Evolutionary conservation across 2,797 vertebrate genomes (phyloP).

Genomic region (Enteromius radiatus): DNA sequence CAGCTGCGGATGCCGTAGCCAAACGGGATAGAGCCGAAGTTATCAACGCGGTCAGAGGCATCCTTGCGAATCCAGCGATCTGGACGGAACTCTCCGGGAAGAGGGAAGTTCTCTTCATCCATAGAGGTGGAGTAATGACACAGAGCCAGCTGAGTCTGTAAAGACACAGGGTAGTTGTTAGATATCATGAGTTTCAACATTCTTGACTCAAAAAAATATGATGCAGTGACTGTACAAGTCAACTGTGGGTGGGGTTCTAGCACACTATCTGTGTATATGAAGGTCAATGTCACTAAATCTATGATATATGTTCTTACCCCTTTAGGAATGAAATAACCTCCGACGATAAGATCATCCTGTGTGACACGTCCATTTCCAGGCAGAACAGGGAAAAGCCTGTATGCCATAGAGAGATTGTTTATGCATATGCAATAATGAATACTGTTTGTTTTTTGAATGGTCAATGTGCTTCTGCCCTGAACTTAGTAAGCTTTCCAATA

Average conservation of each 20-base stretch:
- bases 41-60: constrained; percentile 83
- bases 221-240: not conserved
- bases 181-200: no score
- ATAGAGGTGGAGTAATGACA: constrained; percentile 91
- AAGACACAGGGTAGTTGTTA: not conserved
- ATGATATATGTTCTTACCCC: constrained; percentile 79
- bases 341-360: constrained; percentile 88
- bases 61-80: constrained; percentile 90
- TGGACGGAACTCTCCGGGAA: constrained; percentile 81
- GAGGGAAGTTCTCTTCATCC: constrained; percentile 82
- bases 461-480: not conserved
- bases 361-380: constrained; percentile 91
- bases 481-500: constrained; percentile 28
- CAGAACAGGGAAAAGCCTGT: constrained; percentile 91
- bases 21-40: constrained; percentile 93
- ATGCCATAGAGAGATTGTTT: not conserved
- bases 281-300: not conserved
- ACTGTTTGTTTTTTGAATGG: not conserved
- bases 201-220: not conserved
- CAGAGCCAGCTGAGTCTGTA: constrained; percentile 90
- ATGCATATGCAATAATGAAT: not conserved
- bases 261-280: not conserved
- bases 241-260: not conserved
- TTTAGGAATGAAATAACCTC: constrained; percentile 92
- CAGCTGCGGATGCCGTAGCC: constrained; percentile 92